These are phyloP conservation scores for Nothobranchius kuhntae DNA, from an alignment of 2,113 vertebrate genomes.

Conservation along the genomic window DNA sequence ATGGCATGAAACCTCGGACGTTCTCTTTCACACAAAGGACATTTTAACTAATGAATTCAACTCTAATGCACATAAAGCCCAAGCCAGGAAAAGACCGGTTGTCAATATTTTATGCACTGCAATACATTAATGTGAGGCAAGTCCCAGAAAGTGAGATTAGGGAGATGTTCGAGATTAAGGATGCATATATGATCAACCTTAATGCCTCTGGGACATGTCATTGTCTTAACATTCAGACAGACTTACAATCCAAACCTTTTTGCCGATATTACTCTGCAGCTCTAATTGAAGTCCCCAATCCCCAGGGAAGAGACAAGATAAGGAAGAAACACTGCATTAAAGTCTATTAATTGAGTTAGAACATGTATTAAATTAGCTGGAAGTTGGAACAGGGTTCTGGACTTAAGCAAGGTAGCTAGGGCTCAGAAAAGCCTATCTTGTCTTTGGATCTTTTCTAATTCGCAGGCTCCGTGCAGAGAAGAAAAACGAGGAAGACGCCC, in stretches of 20 bases:
- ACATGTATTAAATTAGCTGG: conserved; percentile 71
- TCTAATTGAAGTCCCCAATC: conserved; percentile 67
- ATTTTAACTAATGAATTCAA: conserved; percentile 67
- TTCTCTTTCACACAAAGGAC: conserved; percentile 59
- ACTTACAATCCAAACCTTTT: conserved; percentile 61
- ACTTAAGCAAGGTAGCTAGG: conserved; percentile 69
- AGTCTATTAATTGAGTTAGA: conserved; percentile 75
- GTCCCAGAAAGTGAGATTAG: conserved; percentile 59
- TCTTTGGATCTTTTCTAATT: conserved; percentile 76
- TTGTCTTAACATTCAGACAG: conserved; percentile 66
- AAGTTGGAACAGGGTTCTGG: conserved; percentile 69
- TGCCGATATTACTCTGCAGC: conserved; percentile 56
- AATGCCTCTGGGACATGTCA: conserved; percentile 61
- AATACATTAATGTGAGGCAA: conserved; percentile 60
- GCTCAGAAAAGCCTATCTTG: conserved; percentile 74
- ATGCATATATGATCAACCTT: conserved; percentile 65
- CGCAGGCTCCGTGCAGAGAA: conserved; percentile 66
- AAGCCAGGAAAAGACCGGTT: conserved; percentile 41
- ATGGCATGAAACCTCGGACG: conserved; percentile 26
- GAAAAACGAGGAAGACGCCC: conserved; percentile 64
- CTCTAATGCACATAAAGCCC: conserved; percentile 55
- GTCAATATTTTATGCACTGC: conserved; percentile 67
- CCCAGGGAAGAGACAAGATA: conserved; percentile 65
- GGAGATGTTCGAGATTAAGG: conserved; percentile 63
- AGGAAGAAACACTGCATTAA: conserved; percentile 72